These are phyloP conservation scores for Leptoteleia sp. DNA, from an alignment of 1,140 invertebrate genomes.

Conservation along the genomic window DNA sequence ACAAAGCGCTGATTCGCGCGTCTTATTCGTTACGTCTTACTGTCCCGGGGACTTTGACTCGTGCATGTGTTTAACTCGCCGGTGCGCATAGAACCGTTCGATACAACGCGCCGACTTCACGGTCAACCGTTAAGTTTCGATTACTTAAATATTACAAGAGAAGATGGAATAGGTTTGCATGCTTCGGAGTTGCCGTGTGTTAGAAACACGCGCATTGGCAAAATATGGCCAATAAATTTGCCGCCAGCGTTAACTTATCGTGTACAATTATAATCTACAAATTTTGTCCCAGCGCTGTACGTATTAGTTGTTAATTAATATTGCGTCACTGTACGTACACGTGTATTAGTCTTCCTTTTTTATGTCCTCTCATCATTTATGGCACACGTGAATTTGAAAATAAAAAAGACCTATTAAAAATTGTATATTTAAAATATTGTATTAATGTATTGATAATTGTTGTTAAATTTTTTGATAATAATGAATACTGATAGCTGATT, in stretches of 20 bases:
- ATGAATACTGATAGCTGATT: too few species aligned
- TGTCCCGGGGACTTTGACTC: constrained; percentile 62
- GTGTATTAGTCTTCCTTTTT: too few species aligned
- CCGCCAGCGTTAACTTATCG: constrained; percentile 42
- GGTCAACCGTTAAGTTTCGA: constrained; percentile 76
- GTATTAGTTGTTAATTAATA: constrained; percentile 40
- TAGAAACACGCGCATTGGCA: constrained; percentile 50
- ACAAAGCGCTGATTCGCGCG: constrained; percentile 55
- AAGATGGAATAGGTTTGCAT: constrained; percentile 70
- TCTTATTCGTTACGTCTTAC: constrained; percentile 51
- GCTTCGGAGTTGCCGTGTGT: constrained; percentile 51
- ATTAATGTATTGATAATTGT: too few species aligned
- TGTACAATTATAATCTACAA: constrained; percentile 46
- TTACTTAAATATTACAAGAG: constrained; percentile 74
- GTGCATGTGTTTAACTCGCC: constrained; percentile 60
- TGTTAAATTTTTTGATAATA: too few species aligned
- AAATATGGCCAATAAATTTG: constrained; percentile 56
- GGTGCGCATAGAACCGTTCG: constrained; percentile 70
- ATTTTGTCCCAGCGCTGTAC: constrained; percentile 40
- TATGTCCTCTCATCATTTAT: too few species aligned
- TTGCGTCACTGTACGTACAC: neutral
- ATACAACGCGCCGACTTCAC: constrained; percentile 69
- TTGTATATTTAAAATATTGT: too few species aligned
- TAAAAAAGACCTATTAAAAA: too few species aligned
- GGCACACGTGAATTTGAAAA: too few species aligned